These are phyloP conservation scores for Phalloptychus januarius DNA, from an alignment of 2,797 vertebrate species.

Conservation along the genomic window DNA sequence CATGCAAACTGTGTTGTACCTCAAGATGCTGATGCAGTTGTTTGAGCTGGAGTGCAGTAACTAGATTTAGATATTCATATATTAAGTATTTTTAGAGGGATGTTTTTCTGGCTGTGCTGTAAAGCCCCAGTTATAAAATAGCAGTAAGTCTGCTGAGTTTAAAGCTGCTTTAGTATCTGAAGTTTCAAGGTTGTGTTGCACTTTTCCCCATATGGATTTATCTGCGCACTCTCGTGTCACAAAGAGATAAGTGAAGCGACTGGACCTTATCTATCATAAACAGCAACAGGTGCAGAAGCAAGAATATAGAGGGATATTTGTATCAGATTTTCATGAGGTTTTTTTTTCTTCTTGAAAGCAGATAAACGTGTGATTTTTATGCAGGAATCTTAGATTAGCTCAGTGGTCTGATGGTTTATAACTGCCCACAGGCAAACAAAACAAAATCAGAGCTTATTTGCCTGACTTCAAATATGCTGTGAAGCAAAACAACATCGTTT, in stretches of 20 bases:
- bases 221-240: slow-evolving; percentile 8
- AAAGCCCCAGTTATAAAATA: not conserved
- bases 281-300: not conserved
- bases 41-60: slow-evolving; percentile 57
- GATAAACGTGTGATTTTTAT: not conserved
- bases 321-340: not conserved
- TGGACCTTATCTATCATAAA: slow-evolving; percentile 13
- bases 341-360: not conserved
- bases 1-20: not conserved
- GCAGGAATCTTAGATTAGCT: not conserved
- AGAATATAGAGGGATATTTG: not conserved
- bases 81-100: not conserved
- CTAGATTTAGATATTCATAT: not conserved
- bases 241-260: slow-evolving; percentile 11
- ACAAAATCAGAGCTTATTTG: not conserved
- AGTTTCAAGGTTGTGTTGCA: slow-evolving; percentile 6
- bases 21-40: slow-evolving; percentile 4
- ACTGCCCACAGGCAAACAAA: not conserved
- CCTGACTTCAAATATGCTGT: not conserved
- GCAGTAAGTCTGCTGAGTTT: not conserved
- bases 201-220: slow-evolving; percentile 10
- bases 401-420: not conserved
- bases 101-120: not conserved
- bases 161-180: not conserved
- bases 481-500: not conserved